Evolutionary conservation across 2,888 invertebrate genomes (phyloP).

Genomic region (Deilephila elpenor): DNA sequence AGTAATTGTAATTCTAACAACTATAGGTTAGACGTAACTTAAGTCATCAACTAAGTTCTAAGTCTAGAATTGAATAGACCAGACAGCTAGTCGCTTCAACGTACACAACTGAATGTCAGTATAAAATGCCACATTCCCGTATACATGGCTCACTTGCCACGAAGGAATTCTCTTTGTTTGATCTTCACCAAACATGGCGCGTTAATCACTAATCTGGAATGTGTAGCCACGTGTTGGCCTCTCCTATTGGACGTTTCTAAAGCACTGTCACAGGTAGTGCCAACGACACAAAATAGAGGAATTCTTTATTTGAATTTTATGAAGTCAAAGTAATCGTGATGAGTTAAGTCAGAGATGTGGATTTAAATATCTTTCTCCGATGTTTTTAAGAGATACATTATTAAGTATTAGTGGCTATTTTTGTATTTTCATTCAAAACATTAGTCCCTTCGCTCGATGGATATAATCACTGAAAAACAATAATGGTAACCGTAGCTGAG

Average conservation of each 20-base stretch:
- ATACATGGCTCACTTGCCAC: conserved; percentile 44
- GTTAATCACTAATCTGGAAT: conserved; percentile 65
- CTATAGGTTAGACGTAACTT: neutral
- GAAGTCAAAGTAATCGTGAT: neutral
- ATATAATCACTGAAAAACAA: too few relatives aligned
- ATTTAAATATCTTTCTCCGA: too few relatives aligned
- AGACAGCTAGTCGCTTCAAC: too few relatives aligned
- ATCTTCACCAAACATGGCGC: conserved; percentile 52
- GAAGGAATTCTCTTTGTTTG: conserved; percentile 62
- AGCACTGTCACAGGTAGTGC: conserved; percentile 5
- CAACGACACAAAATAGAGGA: neutral
- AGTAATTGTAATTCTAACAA: neutral
- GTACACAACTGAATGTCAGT: conserved; percentile 33
- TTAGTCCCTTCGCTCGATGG: too few relatives aligned
- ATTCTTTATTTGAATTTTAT: neutral
- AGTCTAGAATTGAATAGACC: neutral
- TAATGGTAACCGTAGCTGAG: too few relatives aligned
- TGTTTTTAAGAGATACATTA: too few relatives aligned
- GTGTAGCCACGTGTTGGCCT: conserved; percentile 52
- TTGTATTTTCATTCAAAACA: too few relatives aligned
- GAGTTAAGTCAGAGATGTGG: too few relatives aligned
- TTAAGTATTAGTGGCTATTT: too few relatives aligned
- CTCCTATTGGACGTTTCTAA: neutral
- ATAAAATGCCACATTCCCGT: conserved; percentile 40
- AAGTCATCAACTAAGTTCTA: neutral